A percentile compares a stretch with the other conserved stretches of the same genome.
phyloP scores from a whole-genome alignment of 2,113 vertebrate genomes.

The Hyperopisus bebe region DNA sequence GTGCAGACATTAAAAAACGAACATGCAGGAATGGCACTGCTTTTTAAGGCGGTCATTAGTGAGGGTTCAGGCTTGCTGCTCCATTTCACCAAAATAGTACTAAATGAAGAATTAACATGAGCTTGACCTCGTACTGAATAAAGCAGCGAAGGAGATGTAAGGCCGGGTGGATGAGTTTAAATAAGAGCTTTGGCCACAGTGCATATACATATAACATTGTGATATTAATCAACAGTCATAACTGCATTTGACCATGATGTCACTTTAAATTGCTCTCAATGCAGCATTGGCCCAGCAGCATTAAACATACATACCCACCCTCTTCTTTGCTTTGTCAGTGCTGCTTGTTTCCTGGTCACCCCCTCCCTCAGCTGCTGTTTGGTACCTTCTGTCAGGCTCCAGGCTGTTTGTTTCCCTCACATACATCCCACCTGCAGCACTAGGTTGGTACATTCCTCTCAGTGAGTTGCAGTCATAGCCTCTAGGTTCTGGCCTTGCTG shows the following conservation, averaged over 20 bases:
- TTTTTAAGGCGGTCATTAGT: neutral
- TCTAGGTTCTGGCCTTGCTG: neutral
- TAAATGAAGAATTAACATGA: neutral
- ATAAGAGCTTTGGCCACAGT: neutral
- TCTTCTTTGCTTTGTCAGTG: neutral
- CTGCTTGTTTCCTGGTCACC: neutral
- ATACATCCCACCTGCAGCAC: neutral
- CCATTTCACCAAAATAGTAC: neutral
- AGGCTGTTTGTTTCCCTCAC: neutral
- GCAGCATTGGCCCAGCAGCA: neutral
- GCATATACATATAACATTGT: neutral
- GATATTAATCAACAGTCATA: neutral
- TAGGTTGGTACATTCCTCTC: neutral
- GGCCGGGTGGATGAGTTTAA: neutral
- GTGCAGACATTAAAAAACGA: neutral
- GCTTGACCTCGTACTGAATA: neutral
- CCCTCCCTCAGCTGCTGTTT: neutral
- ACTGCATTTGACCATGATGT: neutral
- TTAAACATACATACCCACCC: neutral
- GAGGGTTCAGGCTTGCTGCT: neutral
- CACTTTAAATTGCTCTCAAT: neutral
- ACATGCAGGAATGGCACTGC: neutral
- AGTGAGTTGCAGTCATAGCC: neutral
- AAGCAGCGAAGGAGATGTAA: neutral
- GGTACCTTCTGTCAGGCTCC: neutral